A percentile compares a stretch with the other conserved stretches of the same genome.
Evolutionary conservation across 2,888 invertebrate species (phyloP).

Genomic region (Synanthedon formicaeformis): DNA sequence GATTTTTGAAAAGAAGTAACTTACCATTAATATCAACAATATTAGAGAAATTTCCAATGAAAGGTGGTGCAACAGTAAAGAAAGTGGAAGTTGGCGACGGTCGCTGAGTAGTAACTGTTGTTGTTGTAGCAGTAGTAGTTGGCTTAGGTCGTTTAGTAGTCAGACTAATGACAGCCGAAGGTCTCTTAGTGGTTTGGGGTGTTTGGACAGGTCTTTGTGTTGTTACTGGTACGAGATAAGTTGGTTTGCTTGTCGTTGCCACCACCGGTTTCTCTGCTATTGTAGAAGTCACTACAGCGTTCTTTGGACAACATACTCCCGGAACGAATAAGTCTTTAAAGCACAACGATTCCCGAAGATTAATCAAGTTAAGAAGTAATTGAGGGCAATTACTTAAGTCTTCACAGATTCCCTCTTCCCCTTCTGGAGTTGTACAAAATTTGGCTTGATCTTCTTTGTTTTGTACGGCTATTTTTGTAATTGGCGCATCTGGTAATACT

Average conservation of each 20-base stretch:
- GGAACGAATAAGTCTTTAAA: constrained; percentile 93
- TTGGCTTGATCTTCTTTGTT: constrained; percentile 67
- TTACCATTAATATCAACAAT: constrained; percentile 68
- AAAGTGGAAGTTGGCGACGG: constrained; percentile 51
- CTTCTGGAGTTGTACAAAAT: constrained; percentile 85
- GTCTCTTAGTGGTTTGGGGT: constrained; percentile 13
- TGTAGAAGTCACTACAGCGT: constrained; percentile 37
- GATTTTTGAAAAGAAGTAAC: constrained; percentile 4
- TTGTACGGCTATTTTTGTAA: constrained; percentile 53
- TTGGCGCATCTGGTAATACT: constrained; percentile 55
- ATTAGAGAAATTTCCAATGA: constrained; percentile 56
- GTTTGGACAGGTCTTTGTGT: constrained; percentile 32
- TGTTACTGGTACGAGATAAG: constrained; percentile 52
- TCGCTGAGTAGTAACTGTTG: constrained; percentile 25
- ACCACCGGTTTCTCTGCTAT: constrained; percentile 41
- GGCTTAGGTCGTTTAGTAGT: constrained; percentile 39
- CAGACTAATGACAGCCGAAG: constrained; percentile 14
- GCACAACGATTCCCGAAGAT: constrained; percentile 86
- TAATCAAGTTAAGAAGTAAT: constrained; percentile 82
- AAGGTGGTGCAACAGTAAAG: constrained; percentile 51
- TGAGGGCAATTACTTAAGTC: constrained; percentile 91
- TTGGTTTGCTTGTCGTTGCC: constrained; percentile 49
- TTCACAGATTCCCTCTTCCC: constrained; percentile 83
- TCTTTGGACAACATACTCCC: constrained; percentile 89
- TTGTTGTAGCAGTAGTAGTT: constrained; percentile 27